These are phyloP conservation scores for Micrastur ruficollis DNA, from an alignment of 2,797 vertebrate genomes.

Conservation along the genomic window DNA sequence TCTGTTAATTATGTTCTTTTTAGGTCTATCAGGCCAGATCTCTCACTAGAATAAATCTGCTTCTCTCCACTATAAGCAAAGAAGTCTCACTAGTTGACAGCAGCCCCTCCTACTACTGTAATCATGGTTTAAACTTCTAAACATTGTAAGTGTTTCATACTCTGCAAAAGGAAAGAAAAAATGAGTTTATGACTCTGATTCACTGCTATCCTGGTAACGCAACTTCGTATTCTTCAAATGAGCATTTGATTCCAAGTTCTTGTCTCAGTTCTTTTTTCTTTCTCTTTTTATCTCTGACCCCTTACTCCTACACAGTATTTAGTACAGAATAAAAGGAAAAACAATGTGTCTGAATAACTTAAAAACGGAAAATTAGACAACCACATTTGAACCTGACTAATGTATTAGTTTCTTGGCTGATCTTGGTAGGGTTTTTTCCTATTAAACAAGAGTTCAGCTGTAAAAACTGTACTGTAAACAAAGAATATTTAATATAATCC, in stretches of 20 bases:
- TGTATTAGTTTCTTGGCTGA: neutral
- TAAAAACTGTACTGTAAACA: neutral
- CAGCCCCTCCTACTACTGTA: neutral
- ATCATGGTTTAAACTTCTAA: neutral
- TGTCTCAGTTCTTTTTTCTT: neutral
- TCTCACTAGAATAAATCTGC: neutral
- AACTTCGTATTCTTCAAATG: neutral
- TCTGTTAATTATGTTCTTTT: slow-evolving; percentile 2
- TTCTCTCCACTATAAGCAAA: neutral
- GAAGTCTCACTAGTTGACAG: neutral
- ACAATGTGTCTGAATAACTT: neutral
- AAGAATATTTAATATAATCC: neutral
- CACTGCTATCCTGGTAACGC: neutral
- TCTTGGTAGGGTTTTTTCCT: fast-evolving
- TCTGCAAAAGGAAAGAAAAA: neutral
- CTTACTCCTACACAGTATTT: slow-evolving; percentile 1
- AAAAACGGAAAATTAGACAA: neutral
- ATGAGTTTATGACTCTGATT: slow-evolving; percentile 1
- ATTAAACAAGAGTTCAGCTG: neutral
- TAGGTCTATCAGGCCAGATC: neutral
- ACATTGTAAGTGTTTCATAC: neutral
- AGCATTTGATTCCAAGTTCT: neutral
- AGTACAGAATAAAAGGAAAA: neutral
- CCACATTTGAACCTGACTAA: neutral
- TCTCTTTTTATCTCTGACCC: neutral